phyloP scores from a whole-genome alignment of 2,797 vertebrate genomes.

The Cirrhinus molitorella region DNA sequence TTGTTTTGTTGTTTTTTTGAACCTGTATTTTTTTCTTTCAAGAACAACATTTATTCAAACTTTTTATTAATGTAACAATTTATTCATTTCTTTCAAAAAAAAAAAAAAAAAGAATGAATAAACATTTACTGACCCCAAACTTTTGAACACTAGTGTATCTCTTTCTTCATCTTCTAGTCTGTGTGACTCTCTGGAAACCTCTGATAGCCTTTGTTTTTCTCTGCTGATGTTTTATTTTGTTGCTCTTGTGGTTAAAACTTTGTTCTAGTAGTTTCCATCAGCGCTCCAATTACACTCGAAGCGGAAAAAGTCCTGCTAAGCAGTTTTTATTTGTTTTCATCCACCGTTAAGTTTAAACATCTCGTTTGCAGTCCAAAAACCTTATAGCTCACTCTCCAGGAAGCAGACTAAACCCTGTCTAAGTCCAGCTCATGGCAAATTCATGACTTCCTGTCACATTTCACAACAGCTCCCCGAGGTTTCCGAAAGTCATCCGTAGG shows the following conservation, averaged over 20 bases:
- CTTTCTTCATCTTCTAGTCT: not conserved
- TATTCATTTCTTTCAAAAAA: too few relatives aligned
- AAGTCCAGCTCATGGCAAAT: slow-evolving; percentile 11
- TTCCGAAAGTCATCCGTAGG: not conserved
- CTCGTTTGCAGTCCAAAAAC: slow-evolving; percentile 15
- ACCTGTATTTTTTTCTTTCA: too few relatives aligned
- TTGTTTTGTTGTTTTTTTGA: too few relatives aligned
- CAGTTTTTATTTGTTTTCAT: slow-evolving; percentile 6
- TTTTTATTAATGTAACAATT: too few relatives aligned
- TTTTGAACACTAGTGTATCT: too few relatives aligned
- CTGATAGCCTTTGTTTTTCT: not conserved
- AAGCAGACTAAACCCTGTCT: not conserved
- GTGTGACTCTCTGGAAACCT: not conserved
- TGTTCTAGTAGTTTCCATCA: not conserved
- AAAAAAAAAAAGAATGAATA: too few relatives aligned
- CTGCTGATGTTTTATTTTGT: not conserved
- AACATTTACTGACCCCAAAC: too few relatives aligned
- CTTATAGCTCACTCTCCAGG: not conserved
- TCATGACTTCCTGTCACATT: slow-evolving; percentile 4
- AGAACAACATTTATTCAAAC: too few relatives aligned
- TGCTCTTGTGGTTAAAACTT: not conserved
- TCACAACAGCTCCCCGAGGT: not conserved
- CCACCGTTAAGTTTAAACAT: not conserved
- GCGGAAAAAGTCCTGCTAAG: not conserved
- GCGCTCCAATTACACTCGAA: not conserved